phyloP scores from a whole-genome alignment of 2,888 invertebrate genomes.

The Metacarcinus magister region DNA sequence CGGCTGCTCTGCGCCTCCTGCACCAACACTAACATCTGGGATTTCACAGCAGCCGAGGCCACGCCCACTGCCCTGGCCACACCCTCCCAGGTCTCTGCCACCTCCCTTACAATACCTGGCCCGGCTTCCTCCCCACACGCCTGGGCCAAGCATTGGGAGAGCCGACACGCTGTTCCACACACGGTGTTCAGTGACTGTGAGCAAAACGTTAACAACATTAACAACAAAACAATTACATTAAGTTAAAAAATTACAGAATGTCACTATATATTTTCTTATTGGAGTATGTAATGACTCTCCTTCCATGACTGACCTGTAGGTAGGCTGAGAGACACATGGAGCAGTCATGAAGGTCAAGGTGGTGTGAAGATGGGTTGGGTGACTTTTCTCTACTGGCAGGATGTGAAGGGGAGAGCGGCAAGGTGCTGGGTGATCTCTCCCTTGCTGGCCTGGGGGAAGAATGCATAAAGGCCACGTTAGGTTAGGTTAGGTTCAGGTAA shows the following conservation, averaged over 20 bases:
- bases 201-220: not conserved
- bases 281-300: too few species aligned
- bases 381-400: conserved; percentile 79
- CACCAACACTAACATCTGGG: conserved; percentile 75
- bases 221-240: not conserved
- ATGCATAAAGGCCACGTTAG: too few species aligned
- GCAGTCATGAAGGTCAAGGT: conserved; percentile 79
- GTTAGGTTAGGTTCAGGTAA: too few species aligned
- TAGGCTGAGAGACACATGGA: conserved; percentile 81
- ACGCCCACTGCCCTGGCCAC: conserved; percentile 79
- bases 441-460: conserved; percentile 69
- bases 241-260: not conserved
- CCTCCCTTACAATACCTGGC: conserved; percentile 67
- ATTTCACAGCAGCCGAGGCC: conserved; percentile 77
- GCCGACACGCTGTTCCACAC: conserved; percentile 79
- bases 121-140: conserved; percentile 55
- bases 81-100: conserved; percentile 79
- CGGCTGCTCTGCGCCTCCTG: conserved; percentile 75
- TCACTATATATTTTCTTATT: not conserved
- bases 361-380: conserved; percentile 78
- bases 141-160: conserved; percentile 80
- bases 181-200: conserved; percentile 79
- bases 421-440: conserved; percentile 75
- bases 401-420: conserved; percentile 78
- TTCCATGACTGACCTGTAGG: conserved; percentile 67